Percentiles rank a stretch among this genome's conserved stretches.
Conservation (phyloP, 2,888 invertebrate genomes). For the Acanthosepion lycidas region DNA sequence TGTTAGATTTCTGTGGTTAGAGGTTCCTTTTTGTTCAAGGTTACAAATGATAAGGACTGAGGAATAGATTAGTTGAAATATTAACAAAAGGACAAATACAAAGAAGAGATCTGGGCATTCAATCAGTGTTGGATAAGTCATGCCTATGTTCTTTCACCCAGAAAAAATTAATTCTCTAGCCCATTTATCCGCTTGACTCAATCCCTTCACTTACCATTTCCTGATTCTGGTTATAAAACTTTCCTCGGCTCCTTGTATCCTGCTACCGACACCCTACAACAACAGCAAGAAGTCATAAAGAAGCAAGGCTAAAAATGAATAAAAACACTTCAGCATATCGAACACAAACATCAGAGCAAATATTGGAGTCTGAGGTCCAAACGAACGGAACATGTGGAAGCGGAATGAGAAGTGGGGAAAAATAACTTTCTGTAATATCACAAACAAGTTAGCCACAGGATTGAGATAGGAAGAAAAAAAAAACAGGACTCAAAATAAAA, state of each 20-base stretch:
- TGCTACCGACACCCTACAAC: background rate
- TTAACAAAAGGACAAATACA: no score
- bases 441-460: background rate
- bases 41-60: no score
- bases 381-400: background rate
- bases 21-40: no score
- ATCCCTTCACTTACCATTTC: background rate
- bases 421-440: slow-evolving; percentile 17
- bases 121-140: no score
- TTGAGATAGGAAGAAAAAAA: background rate
- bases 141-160: no score
- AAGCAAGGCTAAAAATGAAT: background rate
- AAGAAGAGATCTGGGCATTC: no score
- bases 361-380: background rate
- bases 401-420: background rate
- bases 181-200: background rate
- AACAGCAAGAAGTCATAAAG: background rate
- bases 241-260: background rate
- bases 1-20: no score
- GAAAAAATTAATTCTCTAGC: background rate
- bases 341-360: background rate
- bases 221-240: background rate
- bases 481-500: background rate
- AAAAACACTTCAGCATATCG: slow-evolving; percentile 10
- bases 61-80: no score